Percentiles rank a stretch among this genome's conserved stretches.
Evolutionary conservation across 1,140 invertebrate species (phyloP).

Genomic region (Pseudomyrmex sp.): DNA sequence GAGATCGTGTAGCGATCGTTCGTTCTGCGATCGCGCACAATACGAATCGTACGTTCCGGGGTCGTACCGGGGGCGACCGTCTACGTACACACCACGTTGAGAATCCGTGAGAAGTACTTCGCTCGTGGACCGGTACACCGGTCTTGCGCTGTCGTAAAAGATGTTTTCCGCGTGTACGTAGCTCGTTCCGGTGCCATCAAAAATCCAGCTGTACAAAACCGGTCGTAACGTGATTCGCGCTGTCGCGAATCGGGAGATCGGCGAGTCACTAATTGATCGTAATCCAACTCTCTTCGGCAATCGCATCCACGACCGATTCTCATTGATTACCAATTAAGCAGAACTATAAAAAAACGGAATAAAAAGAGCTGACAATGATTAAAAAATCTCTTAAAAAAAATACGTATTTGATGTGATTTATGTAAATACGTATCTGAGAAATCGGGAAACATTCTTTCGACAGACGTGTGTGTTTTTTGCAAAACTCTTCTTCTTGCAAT

Average conservation of each 20-base stretch:
- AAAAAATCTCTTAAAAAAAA: too few relatives aligned
- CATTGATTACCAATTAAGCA: too few relatives aligned
- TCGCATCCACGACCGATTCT: too few relatives aligned
- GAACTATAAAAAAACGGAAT: too few relatives aligned
- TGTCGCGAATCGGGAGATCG: neutral
- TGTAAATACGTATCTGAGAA: too few relatives aligned
- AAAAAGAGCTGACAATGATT: too few relatives aligned
- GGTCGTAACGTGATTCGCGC: slow-evolving; percentile 25
- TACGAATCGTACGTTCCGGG: slow-evolving; percentile 76
- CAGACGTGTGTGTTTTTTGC: neutral
- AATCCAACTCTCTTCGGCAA: too few relatives aligned
- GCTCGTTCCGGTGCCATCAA: slow-evolving; percentile 19
- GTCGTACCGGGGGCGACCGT: slow-evolving; percentile 74
- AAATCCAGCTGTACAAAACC: slow-evolving; percentile 21
- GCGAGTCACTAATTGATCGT: too few relatives aligned
- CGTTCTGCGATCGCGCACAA: slow-evolving; percentile 79
- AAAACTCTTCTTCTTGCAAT: too few relatives aligned
- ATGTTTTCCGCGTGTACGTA: slow-evolving; percentile 57
- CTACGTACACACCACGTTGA: slow-evolving; percentile 66
- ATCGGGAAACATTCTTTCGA: neutral
- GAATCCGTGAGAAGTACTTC: slow-evolving; percentile 72
- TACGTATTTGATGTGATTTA: too few relatives aligned
- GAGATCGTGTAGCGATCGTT: slow-evolving; percentile 82
- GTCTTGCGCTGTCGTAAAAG: slow-evolving; percentile 65
- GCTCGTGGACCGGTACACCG: slow-evolving; percentile 66